These are phyloP conservation scores for Austrolebias charrua DNA, from an alignment of 2,797 vertebrate species.

Conservation along the genomic window DNA sequence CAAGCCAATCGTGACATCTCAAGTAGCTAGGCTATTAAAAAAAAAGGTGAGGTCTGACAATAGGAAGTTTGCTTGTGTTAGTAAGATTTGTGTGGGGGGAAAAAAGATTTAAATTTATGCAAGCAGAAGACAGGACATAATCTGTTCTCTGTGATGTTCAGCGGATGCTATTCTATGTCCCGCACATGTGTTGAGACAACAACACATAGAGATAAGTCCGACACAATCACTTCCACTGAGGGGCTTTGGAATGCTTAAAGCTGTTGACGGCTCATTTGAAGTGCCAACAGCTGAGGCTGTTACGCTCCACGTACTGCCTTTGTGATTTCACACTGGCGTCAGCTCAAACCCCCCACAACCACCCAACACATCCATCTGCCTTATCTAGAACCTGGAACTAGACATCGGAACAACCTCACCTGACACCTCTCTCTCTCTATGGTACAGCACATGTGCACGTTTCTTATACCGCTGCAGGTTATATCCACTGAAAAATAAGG, in stretches of 20 bases:
- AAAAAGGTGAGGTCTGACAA: constrained; percentile 40
- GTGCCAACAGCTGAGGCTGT: constrained; percentile 78
- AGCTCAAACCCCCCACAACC: constrained; percentile 60
- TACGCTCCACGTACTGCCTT: constrained; percentile 58
- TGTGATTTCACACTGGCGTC: constrained; percentile 77
- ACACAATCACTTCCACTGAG: constrained; percentile 56
- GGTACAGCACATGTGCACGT: constrained; percentile 1
- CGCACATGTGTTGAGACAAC: constrained; percentile 43
- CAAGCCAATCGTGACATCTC: constrained; percentile 79
- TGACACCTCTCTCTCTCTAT: constrained; percentile 48
- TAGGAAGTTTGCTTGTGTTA: constrained; percentile 62
- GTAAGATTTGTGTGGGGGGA: too few relatives aligned
- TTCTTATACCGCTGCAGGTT: constrained; percentile 23
- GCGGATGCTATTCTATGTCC: constrained; percentile 31
- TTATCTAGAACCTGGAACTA: constrained; percentile 65
- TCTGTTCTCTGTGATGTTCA: constrained; percentile 47
- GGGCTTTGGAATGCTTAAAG: constrained; percentile 69
- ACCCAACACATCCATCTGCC: constrained; percentile 46
- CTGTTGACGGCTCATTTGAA: constrained; percentile 79
- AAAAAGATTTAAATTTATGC: constrained; percentile 46
- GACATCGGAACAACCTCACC: constrained; percentile 37
- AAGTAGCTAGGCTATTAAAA: constrained; percentile 63
- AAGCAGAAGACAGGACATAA: constrained; percentile 54
- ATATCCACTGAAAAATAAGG: constrained; percentile 26
- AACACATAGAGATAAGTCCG: constrained; percentile 55